Evolutionary conservation across 2,113 vertebrate species (phyloP), one percentile per base, ranked within the genome.

Genomic region (Epinephelus cyanopodus): DNA sequence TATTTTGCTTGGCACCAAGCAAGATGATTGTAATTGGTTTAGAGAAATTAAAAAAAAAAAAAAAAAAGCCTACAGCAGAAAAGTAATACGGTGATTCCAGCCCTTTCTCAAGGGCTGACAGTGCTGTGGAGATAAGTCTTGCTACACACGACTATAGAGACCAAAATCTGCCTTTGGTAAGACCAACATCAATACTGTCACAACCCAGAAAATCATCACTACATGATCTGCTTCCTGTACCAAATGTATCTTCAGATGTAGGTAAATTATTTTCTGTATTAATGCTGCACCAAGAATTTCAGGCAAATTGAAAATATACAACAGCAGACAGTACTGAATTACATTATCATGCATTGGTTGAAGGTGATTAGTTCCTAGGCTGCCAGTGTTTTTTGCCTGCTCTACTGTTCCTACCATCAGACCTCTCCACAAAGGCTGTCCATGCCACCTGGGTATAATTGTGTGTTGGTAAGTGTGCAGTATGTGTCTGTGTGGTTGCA

Each of bases 331-430:
- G 9, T 23, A 33, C 29, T 53, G 19, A n/a, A 48, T 19, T 6
- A 62, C 19, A 39, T 23, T 52, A 29, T 61, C 4, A 45, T n/a
- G n/a, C 17, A 29, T 33, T 33, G 2, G 81, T 6, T 42, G 76
- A 80, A 85, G 76, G 86, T 77, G 77, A 87, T 85, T 90, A 87
- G 62, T 33, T 77, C 56, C 67, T 52, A 72, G 48, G 56, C 83
- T 80, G 73, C 57, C 63, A 74, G 29, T 86, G 76, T 85, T 18
- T 81, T 77, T 82, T 72, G 74, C 90, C 86, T 81, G 50, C 62
- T 82, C 37, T 75, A 50, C 58, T 77, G 65, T 85, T 85, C 80
- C 74, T 85, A 12, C 42, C 42, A 57, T 13, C 50, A 77, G 15
- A 74, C 18, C 72, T 57, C 57, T 87, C 56, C 69, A 76, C 65